These are phyloP conservation scores for Rattus rattus DNA, from an alignment of 2,113 vertebrate genomes.

Conservation along the genomic window DNA sequence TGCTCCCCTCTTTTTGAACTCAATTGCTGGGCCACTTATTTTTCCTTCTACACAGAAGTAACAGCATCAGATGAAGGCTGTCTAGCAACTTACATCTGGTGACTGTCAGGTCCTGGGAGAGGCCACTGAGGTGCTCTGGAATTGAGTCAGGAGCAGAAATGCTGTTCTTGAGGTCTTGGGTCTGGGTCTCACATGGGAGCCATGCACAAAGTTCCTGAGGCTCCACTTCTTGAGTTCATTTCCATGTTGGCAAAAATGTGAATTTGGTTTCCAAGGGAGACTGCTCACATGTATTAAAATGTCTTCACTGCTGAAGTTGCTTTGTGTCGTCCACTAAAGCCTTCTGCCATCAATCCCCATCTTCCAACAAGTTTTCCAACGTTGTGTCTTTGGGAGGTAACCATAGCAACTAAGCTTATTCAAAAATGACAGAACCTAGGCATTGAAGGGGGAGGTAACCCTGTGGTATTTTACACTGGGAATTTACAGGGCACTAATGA, in stretches of 20 bases:
- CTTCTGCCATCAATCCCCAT: constrained; percentile 67
- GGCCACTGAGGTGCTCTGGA: constrained; percentile 58
- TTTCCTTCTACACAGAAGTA: constrained; percentile 74
- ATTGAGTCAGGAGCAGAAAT: constrained; percentile 58
- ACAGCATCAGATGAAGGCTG: constrained; percentile 80
- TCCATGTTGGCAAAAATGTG: constrained; percentile 74
- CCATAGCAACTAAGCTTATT: constrained; percentile 80
- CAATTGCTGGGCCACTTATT: constrained; percentile 71
- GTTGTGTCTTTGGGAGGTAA: constrained; percentile 72
- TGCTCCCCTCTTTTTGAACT: constrained; percentile 55
- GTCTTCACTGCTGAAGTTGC: constrained; percentile 71
- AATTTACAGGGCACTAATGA: constrained; percentile 37
- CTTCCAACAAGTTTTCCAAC: constrained; percentile 67
- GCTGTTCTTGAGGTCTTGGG: constrained; percentile 77
- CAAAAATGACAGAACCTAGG: constrained; percentile 64
- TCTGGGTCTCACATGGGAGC: constrained; percentile 15
- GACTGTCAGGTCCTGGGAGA: constrained; percentile 73
- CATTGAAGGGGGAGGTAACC: constrained; percentile 51
- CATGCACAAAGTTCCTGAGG: constrained; percentile 55
- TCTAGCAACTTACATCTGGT: constrained; percentile 66
- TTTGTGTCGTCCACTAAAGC: constrained; percentile 68
- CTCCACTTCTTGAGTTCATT: constrained; percentile 71
- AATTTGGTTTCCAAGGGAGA: constrained; percentile 74
- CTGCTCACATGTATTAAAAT: constrained; percentile 72
- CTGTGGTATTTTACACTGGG: constrained; percentile 39